Evolutionary conservation across 2,888 invertebrate genomes (phyloP), one percentile per base, ranked within the genome.

Genomic region (Gandaritis pyraliata): DNA sequence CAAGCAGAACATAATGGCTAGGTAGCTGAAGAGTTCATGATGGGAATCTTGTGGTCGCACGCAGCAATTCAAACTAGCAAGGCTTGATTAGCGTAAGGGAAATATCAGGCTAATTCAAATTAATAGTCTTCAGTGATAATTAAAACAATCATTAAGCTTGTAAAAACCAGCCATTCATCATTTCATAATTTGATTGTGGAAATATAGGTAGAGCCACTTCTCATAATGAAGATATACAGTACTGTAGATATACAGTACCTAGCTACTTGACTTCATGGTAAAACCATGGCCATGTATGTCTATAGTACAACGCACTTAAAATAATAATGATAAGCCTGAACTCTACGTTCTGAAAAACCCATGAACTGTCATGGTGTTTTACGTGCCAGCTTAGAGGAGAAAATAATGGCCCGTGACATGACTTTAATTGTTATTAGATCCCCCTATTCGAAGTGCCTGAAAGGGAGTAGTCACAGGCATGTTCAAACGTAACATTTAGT

Each of bases 261-360:
- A n/a, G n/a, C n/a, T n/a, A n/a, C n/a, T 49, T 54, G 16, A 46
- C 29, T 49, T 46, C 49, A 48, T 13, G 60, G 45, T 50, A 55
- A 52, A 58, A 45, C 54, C 60, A 11, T 30, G 23, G 23, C 23
- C 16, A 54, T 45, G 38, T 38, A 5, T 50, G 46, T 43, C 8
- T 11, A 5, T 11, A 11, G 43, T 16, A 43, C 43, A 43, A 43
- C 43, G 43, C 43, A 43, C 43, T 16, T 10, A 43, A 5, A 16
- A 43, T 43, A 16, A 8, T 16, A 43, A 16, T 33, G 33, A 33
- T 33, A 2, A 33, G 10, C 33, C 33, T 33, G 33, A 2, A 1
- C 33, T 33, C 8, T 11, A 33, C 33, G 33, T 33, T 10, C 33
- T 33, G 33, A 33, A 33, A 33, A 33, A 10, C 33, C 33, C 33